Percentiles rank a stretch among this genome's conserved stretches.
phyloP scores from a whole-genome alignment of 2,888 invertebrate species.

The Agonopterix heracliana region DNA sequence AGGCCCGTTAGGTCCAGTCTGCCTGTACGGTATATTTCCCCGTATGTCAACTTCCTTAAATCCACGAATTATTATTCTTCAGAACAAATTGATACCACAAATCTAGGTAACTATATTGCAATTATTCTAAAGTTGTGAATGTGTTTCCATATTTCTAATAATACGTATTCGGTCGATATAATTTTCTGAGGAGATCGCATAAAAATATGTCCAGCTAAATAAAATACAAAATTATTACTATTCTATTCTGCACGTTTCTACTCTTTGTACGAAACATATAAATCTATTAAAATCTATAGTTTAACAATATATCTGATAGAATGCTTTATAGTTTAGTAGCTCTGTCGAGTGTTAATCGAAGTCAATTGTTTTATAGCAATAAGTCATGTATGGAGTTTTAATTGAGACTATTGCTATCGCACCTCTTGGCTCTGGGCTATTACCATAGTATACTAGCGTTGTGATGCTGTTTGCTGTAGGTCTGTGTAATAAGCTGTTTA shows the following conservation, averaged over 20 bases:
- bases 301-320: constrained; percentile 27
- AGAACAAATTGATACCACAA: no score
- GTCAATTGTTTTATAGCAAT: constrained; percentile 67
- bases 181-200: no score
- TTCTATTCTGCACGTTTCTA: not conserved
- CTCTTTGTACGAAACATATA: constrained; percentile 11
- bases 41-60: no score
- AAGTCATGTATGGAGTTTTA: constrained; percentile 60
- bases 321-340: constrained; percentile 61
- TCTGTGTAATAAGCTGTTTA: not conserved
- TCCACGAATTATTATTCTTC: no score
- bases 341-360: constrained; percentile 66
- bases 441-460: constrained; percentile 21
- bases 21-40: no score
- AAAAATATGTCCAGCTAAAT: no score
- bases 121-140: no score
- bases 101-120: no score
- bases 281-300: constrained; percentile 26
- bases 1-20: no score
- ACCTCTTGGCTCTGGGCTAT: constrained; percentile 45
- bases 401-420: constrained; percentile 59
- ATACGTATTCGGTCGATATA: no score
- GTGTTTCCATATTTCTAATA: no score
- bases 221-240: no score
- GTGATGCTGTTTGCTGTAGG: constrained; percentile 12